Evolutionary conservation across 2,113 vertebrate genomes (phyloP).

Genomic region (Bubalus kerabau): DNA sequence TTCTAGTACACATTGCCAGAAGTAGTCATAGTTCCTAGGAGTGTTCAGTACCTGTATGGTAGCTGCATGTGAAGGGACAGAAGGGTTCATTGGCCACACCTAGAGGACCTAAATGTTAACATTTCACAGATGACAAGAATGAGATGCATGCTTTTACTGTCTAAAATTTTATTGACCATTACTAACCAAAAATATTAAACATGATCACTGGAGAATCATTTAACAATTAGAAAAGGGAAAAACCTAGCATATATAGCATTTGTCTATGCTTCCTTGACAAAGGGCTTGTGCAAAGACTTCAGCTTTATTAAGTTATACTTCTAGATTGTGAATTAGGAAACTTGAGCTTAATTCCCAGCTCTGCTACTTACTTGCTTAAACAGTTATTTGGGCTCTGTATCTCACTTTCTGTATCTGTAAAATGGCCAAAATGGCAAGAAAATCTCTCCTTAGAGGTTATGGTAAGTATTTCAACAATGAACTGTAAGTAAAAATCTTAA

Average conservation of each 20-base stretch:
- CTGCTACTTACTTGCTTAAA: constrained; percentile 43
- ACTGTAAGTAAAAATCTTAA: constrained; percentile 25
- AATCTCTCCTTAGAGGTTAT: not conserved
- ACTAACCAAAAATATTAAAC: constrained; percentile 58
- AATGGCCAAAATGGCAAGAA: not conserved
- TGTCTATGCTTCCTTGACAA: not conserved
- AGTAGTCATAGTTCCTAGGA: not conserved
- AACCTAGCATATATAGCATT: not conserved
- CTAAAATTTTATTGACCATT: constrained; percentile 57
- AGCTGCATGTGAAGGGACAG: not conserved
- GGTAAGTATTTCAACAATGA: constrained; percentile 51
- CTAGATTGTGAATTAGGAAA: constrained; percentile 4
- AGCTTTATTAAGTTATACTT: not conserved
- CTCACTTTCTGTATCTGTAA: constrained; percentile 41
- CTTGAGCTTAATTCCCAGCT: not conserved
- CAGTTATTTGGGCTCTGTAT: constrained; percentile 24
- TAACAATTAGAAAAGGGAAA: constrained; percentile 18
- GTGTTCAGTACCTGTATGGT: not conserved
- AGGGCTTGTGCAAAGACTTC: not conserved
- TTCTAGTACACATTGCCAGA: not conserved
- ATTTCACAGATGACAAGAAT: constrained; percentile 29
- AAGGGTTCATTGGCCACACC: not conserved
- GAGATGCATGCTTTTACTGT: constrained; percentile 44
- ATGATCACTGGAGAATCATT: not conserved
- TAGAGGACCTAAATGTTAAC: constrained; percentile 20